Conservation (phyloP, 2,113 vertebrate genomes). For the Lycaon pictus region DNA sequence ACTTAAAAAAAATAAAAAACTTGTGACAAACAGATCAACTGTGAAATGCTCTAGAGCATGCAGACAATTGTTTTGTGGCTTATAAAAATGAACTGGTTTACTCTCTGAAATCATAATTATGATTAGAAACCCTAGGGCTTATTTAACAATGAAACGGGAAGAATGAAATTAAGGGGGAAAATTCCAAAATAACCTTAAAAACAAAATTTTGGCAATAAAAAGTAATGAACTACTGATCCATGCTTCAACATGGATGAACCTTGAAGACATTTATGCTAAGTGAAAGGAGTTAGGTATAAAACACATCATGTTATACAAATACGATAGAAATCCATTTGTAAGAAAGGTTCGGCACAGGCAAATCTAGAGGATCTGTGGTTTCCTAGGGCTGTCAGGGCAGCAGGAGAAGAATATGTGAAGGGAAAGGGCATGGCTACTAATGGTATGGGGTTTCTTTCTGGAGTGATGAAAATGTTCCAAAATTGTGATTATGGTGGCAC, state of each 20-base stretch:
- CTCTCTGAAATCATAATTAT: constrained; percentile 18
- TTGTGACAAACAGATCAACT: not conserved
- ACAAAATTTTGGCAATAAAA: constrained; percentile 11
- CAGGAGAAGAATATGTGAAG: not conserved
- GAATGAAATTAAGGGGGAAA: not conserved
- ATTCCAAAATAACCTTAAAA: constrained; percentile 35
- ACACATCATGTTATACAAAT: not conserved
- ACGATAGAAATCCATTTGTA: not conserved
- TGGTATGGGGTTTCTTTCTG: not conserved
- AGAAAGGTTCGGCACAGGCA: not conserved
- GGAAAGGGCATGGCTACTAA: not conserved
- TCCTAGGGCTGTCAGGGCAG: not conserved
- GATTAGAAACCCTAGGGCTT: not conserved
- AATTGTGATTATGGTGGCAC: not conserved
- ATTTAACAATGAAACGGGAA: constrained; percentile 34
- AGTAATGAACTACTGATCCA: constrained; percentile 4
- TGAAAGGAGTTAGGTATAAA: constrained; percentile 21
- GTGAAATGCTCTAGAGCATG: constrained; percentile 14
- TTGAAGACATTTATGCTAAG: constrained; percentile 23
- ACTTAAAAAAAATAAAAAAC: not conserved
- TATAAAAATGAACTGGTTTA: not conserved
- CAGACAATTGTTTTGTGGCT: not conserved
- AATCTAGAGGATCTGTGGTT: not conserved
- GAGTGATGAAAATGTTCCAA: constrained; percentile 2
- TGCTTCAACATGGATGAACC: not conserved